Base-by-base conservation (phyloP, 2,888 invertebrate species). In the Xylota segnis region DNA sequence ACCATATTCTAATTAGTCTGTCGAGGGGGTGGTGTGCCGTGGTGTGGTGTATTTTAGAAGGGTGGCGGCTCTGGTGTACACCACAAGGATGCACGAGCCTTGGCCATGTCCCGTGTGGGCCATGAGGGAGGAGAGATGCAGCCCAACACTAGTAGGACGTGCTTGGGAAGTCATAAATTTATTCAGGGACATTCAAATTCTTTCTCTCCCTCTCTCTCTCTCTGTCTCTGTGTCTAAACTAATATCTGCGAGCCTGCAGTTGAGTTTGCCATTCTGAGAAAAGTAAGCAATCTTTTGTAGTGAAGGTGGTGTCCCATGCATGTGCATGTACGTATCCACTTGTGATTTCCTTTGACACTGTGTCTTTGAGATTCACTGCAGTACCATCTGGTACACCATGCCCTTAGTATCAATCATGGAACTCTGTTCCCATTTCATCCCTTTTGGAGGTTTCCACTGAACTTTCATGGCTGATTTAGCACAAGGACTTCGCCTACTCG, bases 1-100 rank as follows among this genome's bases (percentile, higher is more conserved):
- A 56, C 74, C 54, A 79, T n/a, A n/a, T 70, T 63, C 61, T 75
- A 84, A 84, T 84, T 84, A 84, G 79, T 79, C 43, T 37, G 52
- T 56, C 43, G 34, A 45, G 34, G 16, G 10, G n/a, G 37, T 23
- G 34, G 58, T 9, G 27, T 43, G 50, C n/a, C n/a, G n/a, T n/a
- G n/a, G n/a, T n/a, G 14, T 45, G 72, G 43, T 9, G 5, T 43
- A n/a, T 43, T 61, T 52, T 27, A 9, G 56, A 10, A 43, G 32
- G 40, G 40, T 18, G 45, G 18, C 14, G 1, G 23, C 23, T 23
- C n/a, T 72, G 37, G 7, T 52, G 43, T 5, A 54, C 32, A 37
- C 50, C 29, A 72, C 78, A 78, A 77, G 54, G 27, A 68, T 70
- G 79, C 74, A 74, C 4, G 16, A 47, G 29, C 32, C 34, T 10